Evolutionary conservation across 2,113 vertebrate species (phyloP), one percentile per base, ranked within the genome.

Genomic region (Gobio gobio): DNA sequence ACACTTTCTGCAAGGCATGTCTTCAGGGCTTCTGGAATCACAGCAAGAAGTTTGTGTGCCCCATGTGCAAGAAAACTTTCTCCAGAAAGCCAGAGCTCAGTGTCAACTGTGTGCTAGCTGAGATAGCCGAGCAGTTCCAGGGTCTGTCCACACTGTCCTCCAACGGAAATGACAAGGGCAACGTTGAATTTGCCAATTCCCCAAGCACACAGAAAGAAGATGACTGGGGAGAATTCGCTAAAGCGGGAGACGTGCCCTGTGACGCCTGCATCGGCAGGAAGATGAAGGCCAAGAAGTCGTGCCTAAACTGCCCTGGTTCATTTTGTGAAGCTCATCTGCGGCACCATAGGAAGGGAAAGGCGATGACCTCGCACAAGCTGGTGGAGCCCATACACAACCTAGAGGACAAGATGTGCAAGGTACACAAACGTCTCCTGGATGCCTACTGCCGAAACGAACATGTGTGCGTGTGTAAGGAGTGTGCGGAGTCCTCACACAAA

Each of bases 1-100:
- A 99, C 93, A 99, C 93, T 90, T 99, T 97, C 94, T 99, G 97
- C 91, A 91, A 91, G 86, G 58, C 66, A 22, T 99, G 98, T 89
- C 95, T 99, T 86, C 61, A 89, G 76, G 86, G 93, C 86, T 95
- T 96, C 91, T 96, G 95, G 96, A 89, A 89, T 89, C 90, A 92
- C 85, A 88, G 91, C 63, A 91, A 92, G 78, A 91, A 89, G 89
- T 91, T 92, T 81, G 24, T 29, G 0, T 99, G 98, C 85, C 98
- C 97, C 1, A 92, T 96, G 88, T 99, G 98, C 92, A 95, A 97
- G 83, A 89, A 93, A 85, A 59, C 0, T 85, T 97, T 95, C 86
- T 0, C 79, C 58, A 92, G 3, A 43, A 85, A 72, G 54, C 94
- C 94, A 0, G 90, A 93, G 88, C 96, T 96, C 90, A 91, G 93